Conservation (phyloP, 2,797 vertebrate species). For the Hylomyscus alleni region DNA sequence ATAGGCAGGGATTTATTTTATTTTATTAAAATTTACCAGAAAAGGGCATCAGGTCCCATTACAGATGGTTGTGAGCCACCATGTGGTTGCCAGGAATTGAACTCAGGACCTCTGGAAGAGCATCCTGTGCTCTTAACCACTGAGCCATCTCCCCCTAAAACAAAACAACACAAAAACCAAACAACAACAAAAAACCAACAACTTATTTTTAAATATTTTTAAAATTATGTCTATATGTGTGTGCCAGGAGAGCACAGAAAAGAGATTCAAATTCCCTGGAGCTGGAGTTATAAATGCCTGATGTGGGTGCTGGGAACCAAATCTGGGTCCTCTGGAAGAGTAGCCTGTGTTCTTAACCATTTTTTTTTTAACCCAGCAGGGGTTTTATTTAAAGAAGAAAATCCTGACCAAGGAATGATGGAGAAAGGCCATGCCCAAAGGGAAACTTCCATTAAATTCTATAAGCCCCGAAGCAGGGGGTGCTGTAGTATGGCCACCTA, state of each 20-base stretch:
- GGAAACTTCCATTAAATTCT: slow-evolving; percentile 29
- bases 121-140: not conserved
- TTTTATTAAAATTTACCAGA: not conserved
- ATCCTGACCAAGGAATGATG: not conserved
- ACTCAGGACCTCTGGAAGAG: not conserved
- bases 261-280: not conserved
- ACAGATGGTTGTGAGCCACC: not conserved
- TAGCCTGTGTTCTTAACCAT: not conserved
- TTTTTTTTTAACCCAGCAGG: not conserved
- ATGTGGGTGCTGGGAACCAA: not conserved
- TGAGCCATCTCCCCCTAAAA: not conserved
- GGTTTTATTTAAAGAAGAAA: not conserved
- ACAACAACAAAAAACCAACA: not conserved
- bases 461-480: not conserved
- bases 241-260: not conserved
- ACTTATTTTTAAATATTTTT: not conserved
- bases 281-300: not conserved
- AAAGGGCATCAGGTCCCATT: not conserved
- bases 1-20: not conserved
- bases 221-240: not conserved
- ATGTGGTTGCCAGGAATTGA: not conserved
- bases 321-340: not conserved
- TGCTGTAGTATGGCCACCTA: no score
- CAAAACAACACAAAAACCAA: no score
- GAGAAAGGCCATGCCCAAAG: slow-evolving; percentile 2